A percentile compares a stretch with the other conserved stretches of the same genome.
These are phyloP conservation scores for Gymnogyps californianus DNA, from an alignment of 2,113 vertebrate species.

Conservation along the genomic window DNA sequence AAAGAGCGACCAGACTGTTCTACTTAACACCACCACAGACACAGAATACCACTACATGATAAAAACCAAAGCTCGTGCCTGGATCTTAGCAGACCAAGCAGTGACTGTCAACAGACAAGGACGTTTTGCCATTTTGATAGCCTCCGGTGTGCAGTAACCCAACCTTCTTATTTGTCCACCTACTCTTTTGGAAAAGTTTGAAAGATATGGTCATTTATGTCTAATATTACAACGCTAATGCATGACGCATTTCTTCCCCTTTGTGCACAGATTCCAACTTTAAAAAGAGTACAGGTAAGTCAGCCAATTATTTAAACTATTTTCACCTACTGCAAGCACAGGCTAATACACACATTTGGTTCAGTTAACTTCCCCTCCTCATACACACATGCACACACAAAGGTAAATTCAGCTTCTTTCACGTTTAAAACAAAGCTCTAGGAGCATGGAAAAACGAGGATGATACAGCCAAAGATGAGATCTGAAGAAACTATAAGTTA, in stretches of 20 bases:
- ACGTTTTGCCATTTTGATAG: neutral
- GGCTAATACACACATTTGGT: accelerated
- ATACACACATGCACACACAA: neutral
- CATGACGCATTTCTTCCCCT: neutral
- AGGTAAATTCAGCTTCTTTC: neutral
- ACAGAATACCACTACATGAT: neutral
- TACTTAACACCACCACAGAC: accelerated
- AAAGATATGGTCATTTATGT: neutral
- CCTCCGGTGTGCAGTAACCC: neutral
- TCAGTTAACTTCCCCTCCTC: neutral
- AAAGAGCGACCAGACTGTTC: neutral
- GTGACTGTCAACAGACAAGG: accelerated
- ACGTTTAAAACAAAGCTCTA: neutral
- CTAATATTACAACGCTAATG: neutral
- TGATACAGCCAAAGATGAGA: neutral
- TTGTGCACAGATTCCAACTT: neutral
- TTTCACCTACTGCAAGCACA: neutral
- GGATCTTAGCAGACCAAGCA: neutral
- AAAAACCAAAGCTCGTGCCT: neutral
- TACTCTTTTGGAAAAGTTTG: neutral
- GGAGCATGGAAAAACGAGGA: neutral
- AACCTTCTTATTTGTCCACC: neutral
- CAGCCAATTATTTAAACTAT: neutral
- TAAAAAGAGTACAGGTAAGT: neutral
- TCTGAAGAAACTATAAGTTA: neutral